Conservation (phyloP, 2,113 vertebrate species). For the Protobothrops mucrosquamatus region DNA sequence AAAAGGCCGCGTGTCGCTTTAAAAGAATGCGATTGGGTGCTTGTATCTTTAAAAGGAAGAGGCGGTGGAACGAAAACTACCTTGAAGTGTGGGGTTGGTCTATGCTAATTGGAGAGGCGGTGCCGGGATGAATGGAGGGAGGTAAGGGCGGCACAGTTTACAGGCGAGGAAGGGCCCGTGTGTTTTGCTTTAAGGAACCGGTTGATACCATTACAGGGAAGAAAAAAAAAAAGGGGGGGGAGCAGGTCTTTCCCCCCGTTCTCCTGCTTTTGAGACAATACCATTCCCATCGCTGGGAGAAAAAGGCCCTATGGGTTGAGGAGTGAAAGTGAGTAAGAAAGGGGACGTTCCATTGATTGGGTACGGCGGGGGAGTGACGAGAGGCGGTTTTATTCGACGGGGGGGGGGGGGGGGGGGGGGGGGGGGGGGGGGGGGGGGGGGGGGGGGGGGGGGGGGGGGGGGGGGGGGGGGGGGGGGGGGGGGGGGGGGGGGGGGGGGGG, state of each 20-base stretch:
- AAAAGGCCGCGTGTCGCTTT: not conserved
- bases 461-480: too few species aligned
- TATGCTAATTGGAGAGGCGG: constrained; percentile 56
- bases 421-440: too few species aligned
- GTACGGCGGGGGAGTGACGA: constrained; percentile 22
- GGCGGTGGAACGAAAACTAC: constrained; percentile 54
- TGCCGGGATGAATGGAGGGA: constrained; percentile 14
- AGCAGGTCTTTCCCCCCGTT: not conserved
- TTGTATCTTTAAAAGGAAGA: constrained; percentile 49
- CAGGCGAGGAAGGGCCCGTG: constrained; percentile 15
- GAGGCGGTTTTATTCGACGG: constrained; percentile 31
- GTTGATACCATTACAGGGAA: constrained; percentile 22
- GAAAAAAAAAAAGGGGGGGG: not conserved
- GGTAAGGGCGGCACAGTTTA: constrained; percentile 14
- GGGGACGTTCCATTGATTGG: constrained; percentile 26
- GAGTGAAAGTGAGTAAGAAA: not conserved
- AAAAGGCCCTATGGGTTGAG: constrained; percentile 13
- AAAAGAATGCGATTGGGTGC: constrained; percentile 14
- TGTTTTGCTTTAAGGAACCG: constrained; percentile 25
- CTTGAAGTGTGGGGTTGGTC: constrained; percentile 44
- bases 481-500: too few species aligned
- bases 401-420: too few species aligned
- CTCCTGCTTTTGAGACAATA: constrained; percentile 11
- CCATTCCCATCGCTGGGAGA: constrained; percentile 32
- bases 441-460: too few species aligned